Base-by-base conservation (phyloP, 2,797 vertebrate genomes). In the Denticeps clupeoides region DNA sequence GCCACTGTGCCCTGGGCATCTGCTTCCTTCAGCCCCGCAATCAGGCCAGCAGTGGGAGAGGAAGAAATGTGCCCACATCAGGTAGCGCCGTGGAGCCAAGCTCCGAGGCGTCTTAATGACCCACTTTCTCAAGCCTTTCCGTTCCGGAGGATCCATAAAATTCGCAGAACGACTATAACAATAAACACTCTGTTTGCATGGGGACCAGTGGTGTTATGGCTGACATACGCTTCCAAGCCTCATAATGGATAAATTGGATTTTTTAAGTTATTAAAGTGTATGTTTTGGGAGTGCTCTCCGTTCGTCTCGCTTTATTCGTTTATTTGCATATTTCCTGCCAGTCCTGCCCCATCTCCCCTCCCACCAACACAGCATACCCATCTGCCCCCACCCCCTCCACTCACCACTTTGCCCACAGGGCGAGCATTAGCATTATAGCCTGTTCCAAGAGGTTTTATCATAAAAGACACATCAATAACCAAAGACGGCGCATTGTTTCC, bases 401-500 rank as follows among this genome's bases (percentile, higher is more conserved):
- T 25, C 8, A 38, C 18, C 35, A 21, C 10, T n/a, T 42, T n/a
- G n/a, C n/a, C n/a, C n/a, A n/a, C n/a, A n/a, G n/a, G n/a, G n/a
- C n/a, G n/a, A 51, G 72, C 71, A 83, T 83, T 81, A 83, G 67
- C 71, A 69, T 76, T 66, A 58, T 47, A 53, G 62, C 69, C 68
- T 58, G 58, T 70, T 72, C 73, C 62, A 72, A 68, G 55, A 67
- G 62, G 63, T 51, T 67, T 65, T 65, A 68, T 78, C 78, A 80
- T 82, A 73, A 80, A 82, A 78, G 64, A 71, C 71, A 73, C 74
- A 82, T 84, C 76, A 79, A 75, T 78, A 83, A 78, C 66, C 27
- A 28, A 47, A 58, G 64, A 75, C 51, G 33, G 63, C 72, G 71
- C 60, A 2, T 63, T 69, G 65, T 77, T 78, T 60, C 60, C 62